Evolutionary conservation across 2,797 vertebrate species (phyloP), one percentile per base, ranked within the genome.

Genomic region (Spondyliosoma cantharus): DNA sequence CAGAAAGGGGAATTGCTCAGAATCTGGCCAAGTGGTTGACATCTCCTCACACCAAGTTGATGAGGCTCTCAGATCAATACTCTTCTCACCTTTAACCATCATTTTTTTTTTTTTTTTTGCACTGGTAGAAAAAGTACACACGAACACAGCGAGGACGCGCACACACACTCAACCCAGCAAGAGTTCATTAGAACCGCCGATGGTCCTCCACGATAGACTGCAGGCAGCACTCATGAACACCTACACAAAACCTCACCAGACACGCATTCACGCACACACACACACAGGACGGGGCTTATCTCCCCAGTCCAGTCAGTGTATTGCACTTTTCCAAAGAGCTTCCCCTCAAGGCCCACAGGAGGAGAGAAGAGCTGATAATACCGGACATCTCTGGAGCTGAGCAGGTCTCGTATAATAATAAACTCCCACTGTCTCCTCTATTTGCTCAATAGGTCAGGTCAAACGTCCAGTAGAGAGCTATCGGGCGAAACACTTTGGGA

Each of bases 51-150:
- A 84, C 78, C 77, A 70, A 83, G 87, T 82, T 90, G 90, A 94
- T 92, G 90, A 92, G 89, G 81, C 83, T 80, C 78, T 83, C 57
- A 58, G 90, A 94, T 95, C 92, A 86, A 94, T 95, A 93, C 76
- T 53, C 78, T 60, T 45, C 87, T 92, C 88, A 87, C 84, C 82
- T 85, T 87, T 81, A 88, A 92, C 86, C 81, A 89, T 87, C 76
- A 82, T 89, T 90, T 90, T 37, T 29, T 3, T 29, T 29, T 29
- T 32, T 32, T 32, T 32, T 8, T 85, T 37, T 37, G 37, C 37
- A 77, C 79, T 29, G 50, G 46, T 46, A 5, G 74, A 73, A 75
- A 84, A 85, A 69, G 69, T 52, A 43, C 75, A 78, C 83, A 75
- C 84, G 76, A 65, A 76, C 71, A n/a, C 45, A 15, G 59, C 42